Evolutionary conservation across 2,797 vertebrate species (phyloP), one percentile per base, ranked within the genome.

Genomic region (Rhodeus uyekii): DNA sequence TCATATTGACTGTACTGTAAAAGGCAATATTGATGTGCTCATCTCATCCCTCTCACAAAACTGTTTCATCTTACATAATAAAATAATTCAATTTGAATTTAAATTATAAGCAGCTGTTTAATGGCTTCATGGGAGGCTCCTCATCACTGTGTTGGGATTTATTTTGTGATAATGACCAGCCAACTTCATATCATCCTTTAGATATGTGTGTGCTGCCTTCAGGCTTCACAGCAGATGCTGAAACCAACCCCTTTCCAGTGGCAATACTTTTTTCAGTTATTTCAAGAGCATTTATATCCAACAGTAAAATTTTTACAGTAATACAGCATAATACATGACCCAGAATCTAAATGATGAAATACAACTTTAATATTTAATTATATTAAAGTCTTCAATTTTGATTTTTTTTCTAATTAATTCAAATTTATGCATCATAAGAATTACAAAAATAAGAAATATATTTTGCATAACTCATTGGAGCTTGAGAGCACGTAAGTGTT

Each of bases 351-450:
- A 84, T 76, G 83, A 83, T 82, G 44, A 76, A 83, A 78, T 82
- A 80, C 72, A 44, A 71, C 83, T 68, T 72, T 83, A 88, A 88
- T 88, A 88, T 87, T 87, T 89, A 34, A 90, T 89, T 85, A 82
- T 64, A 38, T 68, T 83, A 63, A 50, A 73, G 71, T 48, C 27
- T 67, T 64, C 32, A 2, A 32, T 39, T 72, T 34, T 9, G 12
- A 22, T 63, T 42, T 74, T 80, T 53, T 71, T 27, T 16, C 24
- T 9, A 12, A 10, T 79, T 2, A 29, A 34, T 78, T 63, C 42
- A 71, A 7, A 50, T 32, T 68, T 22, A 53, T 39, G 38, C 60
- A 24, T 67, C 39, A 72, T 39, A 61, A 36, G 44, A 77, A 53
- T 58, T 65, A n/a, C 83, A 63, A 32, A 65, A 16, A 68, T 32